phyloP scores from a whole-genome alignment of 2,113 vertebrate genomes.

The Mellivora capensis region DNA sequence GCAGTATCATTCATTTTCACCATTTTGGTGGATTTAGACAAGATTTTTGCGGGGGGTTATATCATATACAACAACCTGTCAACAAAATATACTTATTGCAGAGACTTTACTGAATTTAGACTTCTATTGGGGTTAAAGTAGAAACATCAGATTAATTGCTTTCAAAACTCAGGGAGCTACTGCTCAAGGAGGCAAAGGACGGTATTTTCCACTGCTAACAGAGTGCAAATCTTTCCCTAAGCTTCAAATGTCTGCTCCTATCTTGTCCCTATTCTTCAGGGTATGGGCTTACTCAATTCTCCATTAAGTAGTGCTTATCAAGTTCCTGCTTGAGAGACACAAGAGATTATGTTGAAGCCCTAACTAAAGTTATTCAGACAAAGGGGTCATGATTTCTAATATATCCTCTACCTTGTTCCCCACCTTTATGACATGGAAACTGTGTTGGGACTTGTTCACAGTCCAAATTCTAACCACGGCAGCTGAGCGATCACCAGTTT shows the following conservation, averaged over 20 bases:
- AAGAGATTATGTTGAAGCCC: neutral
- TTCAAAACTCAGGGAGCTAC: constrained; percentile 56
- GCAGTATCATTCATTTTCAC: constrained; percentile 62
- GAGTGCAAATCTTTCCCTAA: neutral
- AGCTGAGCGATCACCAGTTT: neutral
- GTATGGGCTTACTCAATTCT: neutral
- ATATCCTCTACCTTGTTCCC: neutral
- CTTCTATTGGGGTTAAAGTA: constrained; percentile 52
- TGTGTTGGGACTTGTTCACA: neutral
- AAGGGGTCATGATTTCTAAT: neutral
- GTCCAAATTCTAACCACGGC: neutral
- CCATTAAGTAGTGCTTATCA: neutral
- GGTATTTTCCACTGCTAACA: constrained; percentile 18
- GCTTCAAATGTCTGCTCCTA: neutral
- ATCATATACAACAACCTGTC: constrained; percentile 51
- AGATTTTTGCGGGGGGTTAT: constrained; percentile 63
- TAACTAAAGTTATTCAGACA: neutral
- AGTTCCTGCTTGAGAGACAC: neutral
- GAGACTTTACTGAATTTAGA: constrained; percentile 46
- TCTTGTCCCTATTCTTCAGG: neutral
- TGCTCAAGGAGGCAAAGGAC: constrained; percentile 4
- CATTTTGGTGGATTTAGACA: constrained; percentile 51
- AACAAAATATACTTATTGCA: constrained; percentile 67
- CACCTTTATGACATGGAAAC: neutral
- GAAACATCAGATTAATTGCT: constrained; percentile 52